Evolutionary conservation across 2,888 invertebrate species (phyloP), one percentile per base, ranked within the genome.

Genomic region (Danaus chrysippus): DNA sequence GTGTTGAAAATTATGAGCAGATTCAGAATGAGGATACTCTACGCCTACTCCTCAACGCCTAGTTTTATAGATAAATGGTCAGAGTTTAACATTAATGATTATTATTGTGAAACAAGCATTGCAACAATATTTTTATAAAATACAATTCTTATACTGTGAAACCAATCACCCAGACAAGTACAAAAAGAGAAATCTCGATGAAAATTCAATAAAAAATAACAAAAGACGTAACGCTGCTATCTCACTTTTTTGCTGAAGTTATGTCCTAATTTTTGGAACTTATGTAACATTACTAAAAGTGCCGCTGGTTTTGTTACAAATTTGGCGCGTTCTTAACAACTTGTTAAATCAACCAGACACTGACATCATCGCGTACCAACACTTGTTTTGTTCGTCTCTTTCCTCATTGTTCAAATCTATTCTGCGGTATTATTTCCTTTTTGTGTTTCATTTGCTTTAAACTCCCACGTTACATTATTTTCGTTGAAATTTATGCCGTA

Each of bases 331-430:
- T 71, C 72, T 71, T 70, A 68, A 69, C 67, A 71, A 67, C 67
- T 81, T 76, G 75, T 71, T 73, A 81, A 81, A 78, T 72, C 70
- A 67, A 69, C 73, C 69, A 70, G 75, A 70, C 71, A 69, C 71
- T 78, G 78, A 81, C 77, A 79, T 83, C 79, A 81, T 76, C 73
- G 65, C 62, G 60, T 61, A 19, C 41, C 42, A 61, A 57, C 54
- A 46, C 46, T 61, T 65, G 63, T 62, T 59, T 62, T 68, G 65
- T 62, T 61, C 54, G 59, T 56, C 41, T 54, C 52, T 66, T 66
- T 65, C 58, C 58, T 58, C 53, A 53, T 56, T 42, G 49, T 49
- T 49, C 49, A 49, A 49, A 49, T 49, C 49, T 49, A 49, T 49
- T 49, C 49, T 49, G 49, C n/a, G 49, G 49, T 17, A 49, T 49